Evolutionary conservation across 2,113 vertebrate genomes (phyloP), one percentile per base, ranked within the genome.

Genomic region (Manacus vitellinus): DNA sequence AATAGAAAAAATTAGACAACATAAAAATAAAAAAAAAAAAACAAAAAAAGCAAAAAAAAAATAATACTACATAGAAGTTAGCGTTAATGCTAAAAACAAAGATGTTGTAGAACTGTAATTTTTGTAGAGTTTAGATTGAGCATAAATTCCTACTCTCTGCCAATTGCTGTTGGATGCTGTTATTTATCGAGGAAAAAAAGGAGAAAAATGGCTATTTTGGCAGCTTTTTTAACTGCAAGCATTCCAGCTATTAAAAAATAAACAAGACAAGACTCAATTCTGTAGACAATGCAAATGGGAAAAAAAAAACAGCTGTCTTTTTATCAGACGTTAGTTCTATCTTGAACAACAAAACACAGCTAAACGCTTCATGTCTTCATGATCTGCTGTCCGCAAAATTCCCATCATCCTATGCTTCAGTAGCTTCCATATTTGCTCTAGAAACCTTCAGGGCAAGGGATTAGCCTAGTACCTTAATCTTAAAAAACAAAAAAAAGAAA

Each of bases 61-160:
- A 98, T 96, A 97, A 93, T 87, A 73, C 80, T 98, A 98, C 95
- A 99, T 99, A 99, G 99, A 98, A 96, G 96, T 98, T 98, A 98
- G 97, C 98, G 54, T 98, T 98, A 98, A 95, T 98, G 99, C 99
- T 99, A 99, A 99, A 98, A 98, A 98, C 98, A 98, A 98, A 98
- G 98, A 98, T 98, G 98, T 98, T 97, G 98, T 99, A 99, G 99
- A 99, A 99, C 98, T 99, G 99, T 99, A 98, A 98, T 98, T 99
- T 99, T 99, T 99, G 99, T 99, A 99, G 99, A 98, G 98, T 99
- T 99, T 99, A 99, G 99, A 98, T 97, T 98, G 98, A 99, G 98
- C 99, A 99, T 99, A 98, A 98, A 98, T 98, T 98, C 98, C 98
- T 98, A 99, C 98, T 99, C 97, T 98, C 98, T 96, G 97, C 97